A percentile compares a stretch with the other conserved stretches of the same genome.
phyloP scores from a whole-genome alignment of 1,140 invertebrate species.

The Physella acuta region DNA sequence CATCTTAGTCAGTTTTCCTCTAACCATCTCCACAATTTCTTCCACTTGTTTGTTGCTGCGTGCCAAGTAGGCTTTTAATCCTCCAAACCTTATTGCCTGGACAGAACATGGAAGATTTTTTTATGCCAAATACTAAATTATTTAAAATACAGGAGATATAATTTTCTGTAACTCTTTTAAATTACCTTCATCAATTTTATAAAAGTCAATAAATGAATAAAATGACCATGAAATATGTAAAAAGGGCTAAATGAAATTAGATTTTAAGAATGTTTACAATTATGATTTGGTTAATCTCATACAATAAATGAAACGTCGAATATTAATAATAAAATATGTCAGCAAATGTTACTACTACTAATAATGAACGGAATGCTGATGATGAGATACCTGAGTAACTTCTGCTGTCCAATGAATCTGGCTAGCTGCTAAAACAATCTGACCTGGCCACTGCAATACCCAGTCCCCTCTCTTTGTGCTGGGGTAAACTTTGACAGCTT shows the following conservation, averaged over 20 bases:
- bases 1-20: slow-evolving; percentile 58
- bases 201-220: not conserved
- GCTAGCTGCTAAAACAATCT: slow-evolving; percentile 59
- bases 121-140: not conserved
- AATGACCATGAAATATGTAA: not conserved
- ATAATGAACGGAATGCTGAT: too few species aligned
- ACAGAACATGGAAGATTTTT: not conserved
- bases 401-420: slow-evolving; percentile 60
- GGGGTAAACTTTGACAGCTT: slow-evolving; percentile 52
- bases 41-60: slow-evolving; percentile 59
- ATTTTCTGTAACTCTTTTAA: not conserved
- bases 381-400: slow-evolving; percentile 47
- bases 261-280: too few species aligned
- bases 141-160: not conserved
- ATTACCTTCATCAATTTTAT: not conserved
- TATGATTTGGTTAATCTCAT: too few species aligned
- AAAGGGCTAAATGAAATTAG: slow-evolving; percentile 3
- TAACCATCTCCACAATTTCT: slow-evolving; percentile 55
- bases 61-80: slow-evolving; percentile 50
- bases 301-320: too few species aligned
- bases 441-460: slow-evolving; percentile 60
- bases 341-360: too few species aligned
- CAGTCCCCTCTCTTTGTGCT: slow-evolving; percentile 51
- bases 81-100: slow-evolving; percentile 48
- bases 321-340: too few species aligned